Conservation (phyloP, 2,113 vertebrate genomes). For the Bufo gargarizans region DNA sequence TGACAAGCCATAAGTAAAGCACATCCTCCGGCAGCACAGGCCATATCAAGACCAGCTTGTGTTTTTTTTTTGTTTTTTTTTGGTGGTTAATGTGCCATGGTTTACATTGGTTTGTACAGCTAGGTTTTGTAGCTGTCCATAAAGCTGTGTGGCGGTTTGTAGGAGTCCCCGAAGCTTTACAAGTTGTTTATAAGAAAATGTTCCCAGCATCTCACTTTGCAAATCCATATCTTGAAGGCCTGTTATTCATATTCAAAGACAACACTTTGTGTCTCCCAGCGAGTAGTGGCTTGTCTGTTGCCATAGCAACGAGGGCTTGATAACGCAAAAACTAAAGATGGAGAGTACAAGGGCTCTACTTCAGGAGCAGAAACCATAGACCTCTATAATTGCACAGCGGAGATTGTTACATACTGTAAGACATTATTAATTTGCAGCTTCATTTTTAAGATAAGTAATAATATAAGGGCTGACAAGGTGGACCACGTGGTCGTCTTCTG, state of each 20-base stretch:
- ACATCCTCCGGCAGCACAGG: too few species aligned
- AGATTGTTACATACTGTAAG: not conserved
- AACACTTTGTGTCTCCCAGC: slow-evolving; percentile 36
- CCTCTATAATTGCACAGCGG: not conserved
- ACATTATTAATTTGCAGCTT: not conserved
- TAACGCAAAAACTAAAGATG: slow-evolving; percentile 40
- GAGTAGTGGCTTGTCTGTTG: slow-evolving; percentile 48
- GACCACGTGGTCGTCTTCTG: too few species aligned
- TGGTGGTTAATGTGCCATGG: too few species aligned
- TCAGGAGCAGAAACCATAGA: not conserved
- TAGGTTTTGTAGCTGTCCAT: not conserved
- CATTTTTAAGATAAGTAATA: too few species aligned
- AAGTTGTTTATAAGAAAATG: not conserved
- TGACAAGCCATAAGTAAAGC: too few species aligned
- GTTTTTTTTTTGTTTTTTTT: too few species aligned
- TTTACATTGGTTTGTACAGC: not conserved
- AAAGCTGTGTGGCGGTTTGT: not conserved
- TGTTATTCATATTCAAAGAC: slow-evolving; percentile 32
- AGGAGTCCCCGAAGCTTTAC: not conserved
- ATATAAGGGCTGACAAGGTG: too few species aligned
- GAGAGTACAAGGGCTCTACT: slow-evolving; percentile 12
- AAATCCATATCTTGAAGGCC: slow-evolving; percentile 31
- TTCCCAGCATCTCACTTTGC: slow-evolving; percentile 4
- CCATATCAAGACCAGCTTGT: too few species aligned
- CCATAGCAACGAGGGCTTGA: slow-evolving; percentile 38